Base-by-base conservation (phyloP, 2,113 vertebrate species). In the Aythya baeri region DNA sequence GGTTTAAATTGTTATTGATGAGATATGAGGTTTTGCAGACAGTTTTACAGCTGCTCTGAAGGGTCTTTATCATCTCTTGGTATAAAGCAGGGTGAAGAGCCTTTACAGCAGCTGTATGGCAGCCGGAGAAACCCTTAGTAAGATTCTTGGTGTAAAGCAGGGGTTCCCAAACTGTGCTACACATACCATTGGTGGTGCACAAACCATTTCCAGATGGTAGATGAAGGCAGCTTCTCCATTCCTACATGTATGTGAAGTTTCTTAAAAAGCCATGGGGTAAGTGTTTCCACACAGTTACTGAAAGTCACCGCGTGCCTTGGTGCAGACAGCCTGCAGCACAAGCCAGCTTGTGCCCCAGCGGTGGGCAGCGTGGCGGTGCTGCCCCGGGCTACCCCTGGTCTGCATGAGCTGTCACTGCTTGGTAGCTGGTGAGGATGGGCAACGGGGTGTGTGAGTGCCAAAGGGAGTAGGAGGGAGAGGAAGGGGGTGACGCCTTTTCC, bases 141-240 rank as follows among this genome's bases (percentile, higher is more conserved):
- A 84, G 87, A 2, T 20, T 76, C 71, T 57, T 43, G 49, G 62
- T 85, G 34, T 29, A 76, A 61, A 83, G 21, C 78, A 85, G 71
- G 74, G 67, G 58, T 85, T 79, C 82, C 82, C 58, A 62, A 79
- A 16, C 74, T 76, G 67, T 1, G 67, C 44, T 91, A 21, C 29
- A 55, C 87, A 65, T 20, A 26, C 46, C 57, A 13, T 9, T 68
- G 74, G 78, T 89, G 87, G 88, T 54, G 54, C 34, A 4, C 74
- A 93, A 95, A 96, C 58, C 58, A 1, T 32, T 94, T 79, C 95
- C 93, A 96, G 88, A 88, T 85, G 92, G 71, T 4, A 68, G 71
- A 57, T 29, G 87, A 38, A 89, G 92, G 78, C 95, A 76, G 67
- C 82, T 68, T 80, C 82, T 89, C 71, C 26, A 4, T 34, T 87